phyloP scores from a whole-genome alignment of 2,113 vertebrate species.

The Stercorarius parasiticus region DNA sequence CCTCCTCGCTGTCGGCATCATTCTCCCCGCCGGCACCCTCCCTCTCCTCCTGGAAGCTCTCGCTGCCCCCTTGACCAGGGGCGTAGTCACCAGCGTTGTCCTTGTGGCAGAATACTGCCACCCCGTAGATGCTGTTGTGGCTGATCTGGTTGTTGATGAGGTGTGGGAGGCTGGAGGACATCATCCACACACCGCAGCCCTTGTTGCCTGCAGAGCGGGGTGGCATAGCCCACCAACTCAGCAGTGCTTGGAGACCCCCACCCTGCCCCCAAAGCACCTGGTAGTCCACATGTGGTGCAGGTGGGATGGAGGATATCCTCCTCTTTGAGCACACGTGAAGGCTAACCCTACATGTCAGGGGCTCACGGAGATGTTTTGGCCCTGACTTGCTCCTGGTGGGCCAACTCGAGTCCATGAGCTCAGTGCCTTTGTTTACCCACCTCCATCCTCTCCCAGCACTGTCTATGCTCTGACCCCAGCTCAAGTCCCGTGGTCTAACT shows the following conservation, averaged over 20 bases:
- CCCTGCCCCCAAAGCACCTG: not conserved
- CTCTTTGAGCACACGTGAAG: not conserved
- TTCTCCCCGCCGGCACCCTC: conserved; percentile 85
- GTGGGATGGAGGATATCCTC: not conserved
- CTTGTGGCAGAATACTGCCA: conserved; percentile 88
- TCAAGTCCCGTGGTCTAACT: not conserved
- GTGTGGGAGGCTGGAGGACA: conserved; percentile 89
- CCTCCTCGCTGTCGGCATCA: conserved; percentile 85
- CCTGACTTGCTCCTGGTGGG: not conserved
- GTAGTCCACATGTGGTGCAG: fast-evolving
- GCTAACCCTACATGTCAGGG: not conserved
- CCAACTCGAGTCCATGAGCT: not conserved
- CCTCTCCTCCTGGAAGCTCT: conserved; percentile 87
- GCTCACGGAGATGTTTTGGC: not conserved
- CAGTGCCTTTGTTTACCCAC: not conserved
- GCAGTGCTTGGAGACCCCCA: not conserved
- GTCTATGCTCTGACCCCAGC: not conserved
- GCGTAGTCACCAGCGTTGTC: conserved; percentile 76
- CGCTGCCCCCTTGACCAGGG: conserved; percentile 76
- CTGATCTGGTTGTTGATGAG: conserved; percentile 85
- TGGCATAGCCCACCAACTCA: not conserved
- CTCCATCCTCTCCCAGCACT: not conserved
- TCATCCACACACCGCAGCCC: conserved; percentile 90
- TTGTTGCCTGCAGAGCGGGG: conserved; percentile 78
- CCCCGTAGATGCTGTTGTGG: conserved; percentile 87